A percentile compares a stretch with the other conserved stretches of the same genome.
Evolutionary conservation across 2,113 vertebrate species (phyloP).

Genomic region (Neomonachus schauinslandi): DNA sequence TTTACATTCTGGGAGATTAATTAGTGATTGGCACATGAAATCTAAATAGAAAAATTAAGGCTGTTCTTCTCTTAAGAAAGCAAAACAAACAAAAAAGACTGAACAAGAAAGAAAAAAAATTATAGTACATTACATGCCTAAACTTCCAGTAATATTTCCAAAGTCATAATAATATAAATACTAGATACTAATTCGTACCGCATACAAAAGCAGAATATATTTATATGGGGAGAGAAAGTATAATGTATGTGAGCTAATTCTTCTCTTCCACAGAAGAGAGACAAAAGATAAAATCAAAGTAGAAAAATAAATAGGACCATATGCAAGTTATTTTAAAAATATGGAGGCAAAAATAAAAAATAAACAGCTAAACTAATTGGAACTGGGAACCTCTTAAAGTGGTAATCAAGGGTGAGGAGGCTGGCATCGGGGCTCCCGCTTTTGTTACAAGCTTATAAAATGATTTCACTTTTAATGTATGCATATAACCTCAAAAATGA

Average conservation of each 20-base stretch:
- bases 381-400: background rate
- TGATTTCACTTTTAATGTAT: background rate
- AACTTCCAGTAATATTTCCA: background rate
- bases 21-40: background rate
- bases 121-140: background rate
- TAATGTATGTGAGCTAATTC: background rate
- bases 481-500: background rate
- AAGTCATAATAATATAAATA: background rate
- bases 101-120: background rate
- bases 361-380: background rate
- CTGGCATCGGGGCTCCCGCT: background rate
- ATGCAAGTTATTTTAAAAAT: slow-evolving; percentile 8
- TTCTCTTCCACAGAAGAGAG: background rate
- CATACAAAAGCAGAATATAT: background rate
- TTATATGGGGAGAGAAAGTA: background rate
- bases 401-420: background rate
- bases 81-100: background rate
- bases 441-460: slow-evolving; percentile 30
- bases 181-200: background rate
- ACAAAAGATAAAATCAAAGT: background rate
- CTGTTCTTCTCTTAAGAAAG: background rate
- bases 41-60: slow-evolving; percentile 35
- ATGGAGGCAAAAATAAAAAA: background rate
- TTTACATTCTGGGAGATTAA: background rate
- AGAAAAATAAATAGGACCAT: background rate